A percentile compares a stretch with the other conserved stretches of the same genome.
Evolutionary conservation across 2,888 invertebrate species (phyloP).

Genomic region (Sinelater perroti): DNA sequence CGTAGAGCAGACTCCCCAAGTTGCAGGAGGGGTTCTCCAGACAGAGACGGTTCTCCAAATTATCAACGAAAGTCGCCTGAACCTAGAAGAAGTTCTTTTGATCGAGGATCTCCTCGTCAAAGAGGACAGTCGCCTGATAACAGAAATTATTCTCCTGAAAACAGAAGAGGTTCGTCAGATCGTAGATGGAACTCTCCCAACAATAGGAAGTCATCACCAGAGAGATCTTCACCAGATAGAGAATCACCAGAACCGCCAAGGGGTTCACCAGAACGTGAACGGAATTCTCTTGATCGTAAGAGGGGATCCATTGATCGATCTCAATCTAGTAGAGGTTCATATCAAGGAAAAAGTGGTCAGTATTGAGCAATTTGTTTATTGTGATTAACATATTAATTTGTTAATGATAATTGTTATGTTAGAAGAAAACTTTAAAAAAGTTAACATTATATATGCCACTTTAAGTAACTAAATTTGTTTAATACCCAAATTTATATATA

Average conservation of each 20-base stretch:
- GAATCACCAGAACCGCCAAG: conserved; percentile 32
- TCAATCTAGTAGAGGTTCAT: conserved; percentile 11
- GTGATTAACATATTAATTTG: too few relatives aligned
- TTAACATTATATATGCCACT: too few relatives aligned
- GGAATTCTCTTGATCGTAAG: conserved; percentile 31
- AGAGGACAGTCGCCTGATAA: conserved; percentile 35
- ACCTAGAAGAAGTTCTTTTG: conserved; percentile 33
- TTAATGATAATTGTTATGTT: too few relatives aligned
- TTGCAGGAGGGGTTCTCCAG: conserved; percentile 13
- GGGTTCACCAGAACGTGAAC: conserved; percentile 34
- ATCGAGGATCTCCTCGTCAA: conserved; percentile 35
- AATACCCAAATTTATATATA: too few relatives aligned
- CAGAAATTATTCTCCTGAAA: conserved; percentile 30
- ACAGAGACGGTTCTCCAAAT: conserved; percentile 33
- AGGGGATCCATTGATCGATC: conserved; percentile 33
- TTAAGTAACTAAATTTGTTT: too few relatives aligned
- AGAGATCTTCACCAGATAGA: conserved; percentile 32
- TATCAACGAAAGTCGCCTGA: conserved; percentile 33
- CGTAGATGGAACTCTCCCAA: conserved; percentile 35
- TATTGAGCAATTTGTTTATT: too few relatives aligned
- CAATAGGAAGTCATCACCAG: conserved; percentile 33
- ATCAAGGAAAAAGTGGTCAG: conserved; percentile 33
- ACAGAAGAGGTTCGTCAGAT: conserved; percentile 34
- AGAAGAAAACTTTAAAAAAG: too few relatives aligned
- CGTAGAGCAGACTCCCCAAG: conserved; percentile 21